Evolutionary conservation across 1,140 invertebrate species (phyloP), one percentile per base, ranked within the genome.

Genomic region (Anthonomus grandis): DNA sequence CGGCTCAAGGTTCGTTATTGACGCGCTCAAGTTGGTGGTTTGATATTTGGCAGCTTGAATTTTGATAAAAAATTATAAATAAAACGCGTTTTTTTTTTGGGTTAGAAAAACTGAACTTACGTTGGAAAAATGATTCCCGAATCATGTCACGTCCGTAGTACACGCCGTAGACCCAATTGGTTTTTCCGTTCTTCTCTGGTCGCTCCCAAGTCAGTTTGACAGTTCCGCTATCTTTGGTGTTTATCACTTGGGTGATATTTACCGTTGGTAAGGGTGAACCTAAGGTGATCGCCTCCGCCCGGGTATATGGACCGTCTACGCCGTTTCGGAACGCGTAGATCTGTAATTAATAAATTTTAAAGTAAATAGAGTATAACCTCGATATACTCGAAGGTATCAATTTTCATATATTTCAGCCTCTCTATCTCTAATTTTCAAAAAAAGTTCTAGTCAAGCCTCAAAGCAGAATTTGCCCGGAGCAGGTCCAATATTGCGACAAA

Each of bases 171-270:
- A 76, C 65, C 79, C 83, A 82, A 24, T 78, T 76, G 9, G 76
- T 69, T 49, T 79, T 81, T 17, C 76, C 67, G 0, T 71, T 64
- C 36, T 76, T 77, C 18, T 78, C 78, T 0, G 84, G 83, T 9
- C 77, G 71, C 13, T 79, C 73, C 87, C 88, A 90, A 10, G 64
- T 74, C 10, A 90, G 64, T 63, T 83, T 82, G 0, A 88, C 83
- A 0, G 80, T 78, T 1, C 79, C 78, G 27, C 78, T 74, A 3
- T 78, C 76, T 61, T 83, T 84, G 0, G 80, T 54, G 4, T 83
- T 55, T 15, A 74, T 69, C 0, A 77, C 78, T 8, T 78, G 75
- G 0, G 84, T 45, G 34, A 78, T 74, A 1, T 60, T 49, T 2
- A 85, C 68, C 2, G 68, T 44, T 0, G 82, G 83, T 18, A 86